Base-by-base conservation (phyloP, 2,797 vertebrate species). In the Arremon brunneinucha region DNA sequence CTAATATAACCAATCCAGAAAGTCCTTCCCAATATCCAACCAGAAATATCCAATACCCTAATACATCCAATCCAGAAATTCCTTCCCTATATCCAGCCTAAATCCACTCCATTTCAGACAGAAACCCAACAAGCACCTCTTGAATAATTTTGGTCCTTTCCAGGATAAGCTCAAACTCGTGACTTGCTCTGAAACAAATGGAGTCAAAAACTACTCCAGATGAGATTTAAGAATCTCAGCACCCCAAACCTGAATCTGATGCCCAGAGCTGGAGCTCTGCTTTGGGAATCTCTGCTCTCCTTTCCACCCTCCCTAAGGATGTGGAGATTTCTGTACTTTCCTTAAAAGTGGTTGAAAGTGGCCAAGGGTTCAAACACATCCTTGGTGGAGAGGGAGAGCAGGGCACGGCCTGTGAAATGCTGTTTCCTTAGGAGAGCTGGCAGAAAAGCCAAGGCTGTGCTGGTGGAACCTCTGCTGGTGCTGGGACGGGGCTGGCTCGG, bases 181-280 rank as follows among this genome's bases (percentile, higher is more conserved):
- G 79, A 47, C 8, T 78, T 22, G 7, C 69, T 55, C 28, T 62
- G 78, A 55, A 85, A 43, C 14, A 11, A 56, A 18, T 1, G 3
- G 43, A 65, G 6, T 21, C 28, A 46, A 47, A 82, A 28, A 6
- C 0, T 0, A 11, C 34, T 37, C 27, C 41, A 52, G 70, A 1
- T 37, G 49, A 64, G 35, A 39, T 88, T 68, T 30, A 13, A 63
- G 72, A 49, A 26, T 21, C 13, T n/a, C 28, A 63, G 27, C n/a
- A 30, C 6, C 43, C 60, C 56, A 26, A 8, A 4, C 21, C 26
- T 8, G 15, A 55, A 11, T 11, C 28, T 71, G 82, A 18, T 68
- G 53, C 65, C 62, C 50, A 8, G n/a, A 79, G 26, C 55, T n/a
- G 46, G 23, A 84, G 15, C 20, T 11, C 24, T 49, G 13, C 9